Evolutionary conservation across 2,888 invertebrate genomes (phyloP).

Genomic region (Cryptocephalus primarius): DNA sequence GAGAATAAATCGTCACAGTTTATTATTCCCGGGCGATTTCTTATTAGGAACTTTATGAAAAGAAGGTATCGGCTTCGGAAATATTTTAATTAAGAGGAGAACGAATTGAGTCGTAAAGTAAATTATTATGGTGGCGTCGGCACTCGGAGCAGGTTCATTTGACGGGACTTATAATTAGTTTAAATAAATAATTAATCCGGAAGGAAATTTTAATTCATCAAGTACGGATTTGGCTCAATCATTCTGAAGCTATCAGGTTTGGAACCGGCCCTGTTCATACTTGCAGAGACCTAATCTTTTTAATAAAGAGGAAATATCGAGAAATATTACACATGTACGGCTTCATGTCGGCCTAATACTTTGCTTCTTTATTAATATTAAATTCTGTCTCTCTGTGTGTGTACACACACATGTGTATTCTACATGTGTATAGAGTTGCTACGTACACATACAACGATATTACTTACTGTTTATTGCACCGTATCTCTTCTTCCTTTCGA

Average conservation of each 20-base stretch:
- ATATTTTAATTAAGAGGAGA: slow-evolving; percentile 8
- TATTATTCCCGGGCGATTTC: slow-evolving; percentile 7
- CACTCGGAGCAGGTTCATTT: no score
- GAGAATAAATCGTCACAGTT: slow-evolving; percentile 14
- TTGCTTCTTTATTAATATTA: slow-evolving; percentile 34
- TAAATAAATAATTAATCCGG: no score
- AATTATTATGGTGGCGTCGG: no score
- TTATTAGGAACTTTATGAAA: background rate
- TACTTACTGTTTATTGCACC: no score
- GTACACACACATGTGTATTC: slow-evolving; percentile 27
- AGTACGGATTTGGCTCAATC: no score
- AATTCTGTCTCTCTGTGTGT: slow-evolving; percentile 16
- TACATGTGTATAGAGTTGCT: slow-evolving; percentile 9
- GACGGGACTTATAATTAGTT: no score
- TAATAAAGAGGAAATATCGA: slow-evolving; percentile 28
- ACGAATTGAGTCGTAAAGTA: no score
- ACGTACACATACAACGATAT: no score
- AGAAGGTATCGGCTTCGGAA: slow-evolving; percentile 6
- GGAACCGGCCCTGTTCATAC: background rate
- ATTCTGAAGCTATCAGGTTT: no score
- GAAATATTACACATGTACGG: slow-evolving; percentile 28
- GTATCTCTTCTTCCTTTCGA: no score
- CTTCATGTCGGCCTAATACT: slow-evolving; percentile 26
- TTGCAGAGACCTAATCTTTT: slow-evolving; percentile 15
- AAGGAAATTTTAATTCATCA: no score